These are phyloP conservation scores for Netelia melanura DNA, from an alignment of 2,888 invertebrate genomes.

Conservation along the genomic window DNA sequence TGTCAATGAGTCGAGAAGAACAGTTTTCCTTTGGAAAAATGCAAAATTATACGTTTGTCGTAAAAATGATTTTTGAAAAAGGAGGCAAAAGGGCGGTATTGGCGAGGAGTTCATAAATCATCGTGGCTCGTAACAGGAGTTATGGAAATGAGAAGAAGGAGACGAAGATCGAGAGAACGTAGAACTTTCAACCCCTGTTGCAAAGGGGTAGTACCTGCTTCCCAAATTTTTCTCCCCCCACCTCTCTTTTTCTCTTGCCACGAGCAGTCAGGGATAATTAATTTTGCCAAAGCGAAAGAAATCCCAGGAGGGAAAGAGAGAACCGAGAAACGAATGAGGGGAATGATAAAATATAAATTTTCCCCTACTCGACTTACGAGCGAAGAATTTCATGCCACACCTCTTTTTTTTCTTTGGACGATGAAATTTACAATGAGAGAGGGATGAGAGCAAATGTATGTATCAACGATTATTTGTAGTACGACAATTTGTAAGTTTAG, in stretches of 20 bases:
- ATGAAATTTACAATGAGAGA: constrained; percentile 1
- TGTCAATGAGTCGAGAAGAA: background rate
- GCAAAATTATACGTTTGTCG: background rate
- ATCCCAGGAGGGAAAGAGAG: constrained; percentile 19
- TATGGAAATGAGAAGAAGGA: constrained; percentile 12
- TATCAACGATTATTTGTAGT: background rate
- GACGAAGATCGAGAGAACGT: background rate
- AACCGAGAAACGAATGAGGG: background rate
- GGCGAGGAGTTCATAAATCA: too few relatives aligned
- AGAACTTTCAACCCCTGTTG: background rate
- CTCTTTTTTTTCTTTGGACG: background rate
- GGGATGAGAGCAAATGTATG: background rate
- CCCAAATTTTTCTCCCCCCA: constrained; percentile 25
- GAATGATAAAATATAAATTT: background rate
- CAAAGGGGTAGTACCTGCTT: constrained; percentile 50
- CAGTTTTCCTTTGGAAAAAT: background rate
- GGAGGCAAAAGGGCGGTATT: too few relatives aligned
- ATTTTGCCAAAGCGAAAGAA: constrained; percentile 33
- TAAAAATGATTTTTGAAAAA: background rate
- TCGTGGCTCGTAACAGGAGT: background rate
- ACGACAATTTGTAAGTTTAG: background rate
- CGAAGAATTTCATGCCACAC: background rate
- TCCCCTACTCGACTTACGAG: too few relatives aligned
- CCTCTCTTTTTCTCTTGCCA: too few relatives aligned
- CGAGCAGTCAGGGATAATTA: constrained; percentile 44